Percentiles rank a stretch among this genome's conserved stretches.
These are phyloP conservation scores for Chironex yamaguchii DNA, from an alignment of 30 jellyfish, hydroid and myxozoan species.

Conservation along the genomic window DNA sequence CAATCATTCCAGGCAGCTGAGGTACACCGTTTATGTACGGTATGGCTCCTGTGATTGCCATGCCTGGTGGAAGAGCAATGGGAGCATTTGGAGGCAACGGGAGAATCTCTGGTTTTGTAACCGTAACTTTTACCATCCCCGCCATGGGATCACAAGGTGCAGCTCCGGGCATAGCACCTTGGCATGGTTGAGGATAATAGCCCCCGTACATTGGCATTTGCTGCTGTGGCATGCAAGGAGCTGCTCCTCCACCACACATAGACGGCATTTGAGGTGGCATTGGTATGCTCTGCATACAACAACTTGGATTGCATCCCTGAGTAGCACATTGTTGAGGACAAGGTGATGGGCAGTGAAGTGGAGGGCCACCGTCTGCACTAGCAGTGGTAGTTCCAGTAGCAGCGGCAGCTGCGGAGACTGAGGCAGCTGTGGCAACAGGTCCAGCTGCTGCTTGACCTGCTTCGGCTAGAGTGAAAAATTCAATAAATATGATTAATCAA, in stretches of 20 bases:
- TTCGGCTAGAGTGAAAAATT: too few relatives aligned
- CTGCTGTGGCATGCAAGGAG: not conserved
- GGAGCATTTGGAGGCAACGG: not conserved
- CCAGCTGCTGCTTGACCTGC: too few relatives aligned
- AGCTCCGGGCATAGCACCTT: not conserved
- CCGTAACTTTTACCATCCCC: not conserved
- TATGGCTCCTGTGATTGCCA: not conserved
- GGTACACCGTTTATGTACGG: not conserved
- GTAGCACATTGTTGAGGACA: not conserved
- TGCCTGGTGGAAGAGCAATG: not conserved
- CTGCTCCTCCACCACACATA: not conserved
- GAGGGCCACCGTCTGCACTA: not conserved
- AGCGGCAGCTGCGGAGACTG: too few relatives aligned
- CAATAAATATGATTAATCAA: too few relatives aligned
- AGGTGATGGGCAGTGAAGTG: not conserved
- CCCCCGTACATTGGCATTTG: not conserved
- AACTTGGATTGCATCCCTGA: not conserved
- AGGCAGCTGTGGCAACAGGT: too few relatives aligned
- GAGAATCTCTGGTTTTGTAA: not conserved
- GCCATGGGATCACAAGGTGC: not conserved
- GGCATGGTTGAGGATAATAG: not conserved
- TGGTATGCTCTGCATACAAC: not conserved
- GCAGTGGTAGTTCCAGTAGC: too few relatives aligned
- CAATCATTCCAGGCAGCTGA: not conserved
- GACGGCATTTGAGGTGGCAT: constrained; percentile 76